Evolutionary conservation across 2,888 invertebrate genomes (phyloP), one percentile per base, ranked within the genome.

Genomic region (Congeria kusceri): DNA sequence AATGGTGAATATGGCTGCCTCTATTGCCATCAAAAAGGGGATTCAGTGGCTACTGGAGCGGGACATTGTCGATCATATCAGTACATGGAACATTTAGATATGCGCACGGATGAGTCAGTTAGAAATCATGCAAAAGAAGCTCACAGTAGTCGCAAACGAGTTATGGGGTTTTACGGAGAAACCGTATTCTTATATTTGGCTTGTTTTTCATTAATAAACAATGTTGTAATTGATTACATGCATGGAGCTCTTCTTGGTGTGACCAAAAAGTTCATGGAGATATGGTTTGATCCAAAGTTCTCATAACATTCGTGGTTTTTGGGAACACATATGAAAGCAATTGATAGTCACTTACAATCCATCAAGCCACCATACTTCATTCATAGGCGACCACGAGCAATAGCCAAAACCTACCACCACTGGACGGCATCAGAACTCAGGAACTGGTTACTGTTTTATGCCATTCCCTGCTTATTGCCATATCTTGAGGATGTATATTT

Each of bases 371-470:
- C 66, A 13, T 75, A 78, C 28, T 32, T 70, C 4, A 58, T 81
- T n/a, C 62, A 75, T 23, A 27, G 83, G 29, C 28, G 18, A 25
- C 81, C 81, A 20, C 18, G 79, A 11, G 58, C 25, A 15, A n/a
- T 84, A 20, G 57, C 69, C 0, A 64, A 70, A 18, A 79, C 64
- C 13, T 63, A 67, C 44, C 29, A 64, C 0, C 75, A 83, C 44
- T 83, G 72, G 83, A 85, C 83, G 25, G 82, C 85, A 46, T 82
- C 84, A 63, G 81, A 84, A 71, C 20, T 77, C 3, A 44, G 73
- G 46, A 72, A 64, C 29, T 84, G 82, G 82, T 58, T 82, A 11
- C 28, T 84, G 18, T 84, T 76, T 29, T 84, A 75, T 49, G 49
- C 82, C 5, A 15, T 84, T 7, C 80, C 77, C 29, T 74, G 69